Evolutionary conservation across 2,888 invertebrate genomes (phyloP).

Genomic region (Tachystola acroxantha): DNA sequence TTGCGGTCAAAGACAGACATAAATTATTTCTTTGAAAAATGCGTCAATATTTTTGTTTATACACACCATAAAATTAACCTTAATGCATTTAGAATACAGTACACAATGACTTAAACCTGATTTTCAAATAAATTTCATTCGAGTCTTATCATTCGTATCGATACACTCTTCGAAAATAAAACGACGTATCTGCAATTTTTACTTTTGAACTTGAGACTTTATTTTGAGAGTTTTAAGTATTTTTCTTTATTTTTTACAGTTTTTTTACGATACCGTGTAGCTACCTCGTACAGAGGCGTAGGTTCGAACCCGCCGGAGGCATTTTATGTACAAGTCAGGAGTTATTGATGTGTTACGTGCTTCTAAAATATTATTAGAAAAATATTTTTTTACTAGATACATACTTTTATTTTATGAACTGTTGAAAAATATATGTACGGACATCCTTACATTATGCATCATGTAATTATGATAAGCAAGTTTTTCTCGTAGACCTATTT

Average conservation of each 20-base stretch:
- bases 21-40: constrained; percentile 33
- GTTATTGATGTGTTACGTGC: constrained; percentile 20
- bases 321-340: constrained; percentile 31
- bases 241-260: constrained; percentile 4
- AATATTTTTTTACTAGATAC: constrained; percentile 7
- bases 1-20: constrained; percentile 44
- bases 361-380: constrained; percentile 7
- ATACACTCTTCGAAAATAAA: constrained; percentile 11
- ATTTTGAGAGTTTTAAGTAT: neutral
- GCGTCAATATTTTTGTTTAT: constrained; percentile 20
- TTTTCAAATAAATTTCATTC: constrained; percentile 34
- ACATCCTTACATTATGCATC: neutral
- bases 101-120: constrained; percentile 16
- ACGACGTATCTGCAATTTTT: constrained; percentile 18
- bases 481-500: too few relatives aligned
- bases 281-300: constrained; percentile 35
- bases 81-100: constrained; percentile 5
- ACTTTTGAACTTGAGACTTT: constrained; percentile 9
- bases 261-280: constrained; percentile 18
- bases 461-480: too few relatives aligned
- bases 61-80: constrained; percentile 16
- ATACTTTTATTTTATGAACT: neutral
- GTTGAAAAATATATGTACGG: neutral
- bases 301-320: constrained; percentile 45
- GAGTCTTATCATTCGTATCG: constrained; percentile 37